Evolutionary conservation across 2,797 vertebrate species (phyloP).

Genomic region (Rhinophrynus dorsalis): DNA sequence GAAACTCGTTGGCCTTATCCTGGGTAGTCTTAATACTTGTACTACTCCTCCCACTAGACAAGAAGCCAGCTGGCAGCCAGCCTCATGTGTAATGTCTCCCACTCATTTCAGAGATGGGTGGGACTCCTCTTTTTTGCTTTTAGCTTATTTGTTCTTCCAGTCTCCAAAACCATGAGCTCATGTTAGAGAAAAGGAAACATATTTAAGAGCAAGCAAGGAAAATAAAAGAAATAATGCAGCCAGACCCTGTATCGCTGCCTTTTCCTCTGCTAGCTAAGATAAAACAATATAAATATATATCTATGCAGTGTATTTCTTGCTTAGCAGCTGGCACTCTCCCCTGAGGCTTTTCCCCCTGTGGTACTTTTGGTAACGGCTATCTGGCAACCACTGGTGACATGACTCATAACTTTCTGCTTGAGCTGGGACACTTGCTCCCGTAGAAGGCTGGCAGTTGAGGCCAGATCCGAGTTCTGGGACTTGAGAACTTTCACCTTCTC

Average conservation of each 20-base stretch:
- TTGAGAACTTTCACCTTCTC: slow-evolving; percentile 87
- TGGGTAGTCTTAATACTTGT: neutral
- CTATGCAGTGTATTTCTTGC: neutral
- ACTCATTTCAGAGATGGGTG: too few species aligned
- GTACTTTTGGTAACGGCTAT: slow-evolving; percentile 29
- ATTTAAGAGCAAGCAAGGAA: neutral
- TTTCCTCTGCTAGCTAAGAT: too few species aligned
- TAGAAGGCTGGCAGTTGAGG: slow-evolving; percentile 79
- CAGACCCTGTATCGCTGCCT: neutral
- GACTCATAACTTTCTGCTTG: slow-evolving; percentile 86
- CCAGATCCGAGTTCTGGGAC: slow-evolving; percentile 83
- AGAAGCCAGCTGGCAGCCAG: too few species aligned
- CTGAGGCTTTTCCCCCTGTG: slow-evolving; percentile 11
- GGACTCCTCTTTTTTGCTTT: too few species aligned
- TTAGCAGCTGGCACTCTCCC: slow-evolving; percentile 71
- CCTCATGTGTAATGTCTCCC: too few species aligned
- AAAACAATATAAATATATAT: neutral
- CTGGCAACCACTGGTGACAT: slow-evolving; percentile 81
- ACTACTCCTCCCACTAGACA: neutral
- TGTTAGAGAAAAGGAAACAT: neutral
- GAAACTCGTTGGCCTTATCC: neutral
- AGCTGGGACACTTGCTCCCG: slow-evolving; percentile 84
- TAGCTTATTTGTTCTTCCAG: too few species aligned
- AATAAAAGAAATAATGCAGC: slow-evolving; percentile 13
- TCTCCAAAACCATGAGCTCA: too few species aligned